Base-by-base conservation (phyloP, 2,888 invertebrate genomes). In the Agapostemon virescens region DNA sequence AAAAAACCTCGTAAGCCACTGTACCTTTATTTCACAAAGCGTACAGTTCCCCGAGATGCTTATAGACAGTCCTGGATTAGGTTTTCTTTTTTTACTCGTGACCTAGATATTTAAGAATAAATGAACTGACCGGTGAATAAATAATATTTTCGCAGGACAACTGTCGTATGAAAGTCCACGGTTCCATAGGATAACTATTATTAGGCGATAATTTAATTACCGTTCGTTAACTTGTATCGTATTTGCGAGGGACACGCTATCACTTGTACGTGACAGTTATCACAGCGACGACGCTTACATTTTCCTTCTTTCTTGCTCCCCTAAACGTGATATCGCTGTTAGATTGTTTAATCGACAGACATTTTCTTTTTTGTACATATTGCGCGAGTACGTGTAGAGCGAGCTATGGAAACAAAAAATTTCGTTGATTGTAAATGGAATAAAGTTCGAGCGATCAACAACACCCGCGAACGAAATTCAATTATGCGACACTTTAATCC, bases 261-360 rank as follows among this genome's bases (percentile, higher is more conserved):
- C 61, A 69, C 40, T 63, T 49, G 7, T 42, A 71, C 33, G 81
- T 40, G 71, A 70, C 49, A 71, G 45, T 72, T 26, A 73, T 76
- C 69, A 74, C 71, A 70, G 58, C 73, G 81, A 85, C 81, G 84
- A 84, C 86, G 87, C 86, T 88, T 88, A 87, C 42, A 64, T 49
- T 71, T n/a, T n/a, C n/a, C 74, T 13, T 55, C 79, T 81, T 63
- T 15, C n/a, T 79, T 82, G 79, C 82, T 86, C 74, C 76, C 79
- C 69, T 77, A 72, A 79, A 86, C 88, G 87, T 87, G 87, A 88
- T 88, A 88, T 67, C 72, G 70, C 42, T 74, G 76, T 79, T 76
- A 77, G 72, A 52, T 81, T 76, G 15, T 76, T 86, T 85, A 83
- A 86, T 78, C 81, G 74, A 80, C 71, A 64, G 61, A 77, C 74